Conservation (phyloP, 2,888 invertebrate genomes). For the Micropterix aruncella region DNA sequence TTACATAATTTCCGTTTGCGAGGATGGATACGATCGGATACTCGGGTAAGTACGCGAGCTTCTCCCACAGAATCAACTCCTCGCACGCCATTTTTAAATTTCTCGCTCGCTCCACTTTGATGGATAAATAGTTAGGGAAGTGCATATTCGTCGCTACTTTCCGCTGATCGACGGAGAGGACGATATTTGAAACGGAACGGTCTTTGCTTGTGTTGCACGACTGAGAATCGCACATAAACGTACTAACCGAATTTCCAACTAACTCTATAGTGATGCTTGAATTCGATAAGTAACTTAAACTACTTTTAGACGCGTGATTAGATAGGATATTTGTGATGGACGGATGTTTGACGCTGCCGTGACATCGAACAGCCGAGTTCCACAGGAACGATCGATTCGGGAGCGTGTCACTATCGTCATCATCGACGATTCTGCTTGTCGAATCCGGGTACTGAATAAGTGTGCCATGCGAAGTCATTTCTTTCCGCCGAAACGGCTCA, state of each 20-base stretch:
- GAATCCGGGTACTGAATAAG: conserved; percentile 20
- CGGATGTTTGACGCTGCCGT: neutral
- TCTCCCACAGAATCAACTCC: conserved; percentile 33
- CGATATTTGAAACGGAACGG: conserved; percentile 8
- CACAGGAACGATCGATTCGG: conserved; percentile 15
- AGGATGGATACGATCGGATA: conserved; percentile 26
- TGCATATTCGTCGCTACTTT: conserved; percentile 19
- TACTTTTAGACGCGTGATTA: neutral
- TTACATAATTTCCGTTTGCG: neutral
- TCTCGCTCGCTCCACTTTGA: conserved; percentile 17
- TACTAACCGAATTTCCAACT: neutral
- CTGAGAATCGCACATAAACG: neutral
- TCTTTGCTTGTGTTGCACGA: conserved; percentile 6
- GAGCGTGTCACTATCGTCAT: conserved; percentile 1
- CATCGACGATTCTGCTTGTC: conserved; percentile 9
- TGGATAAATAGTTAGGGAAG: conserved; percentile 23
- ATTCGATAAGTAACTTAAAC: neutral
- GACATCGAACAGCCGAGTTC: conserved; percentile 7
- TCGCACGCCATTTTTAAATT: conserved; percentile 23
- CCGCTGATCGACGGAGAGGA: conserved; percentile 6
- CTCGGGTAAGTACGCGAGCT: conserved; percentile 21
- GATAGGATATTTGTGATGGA: neutral
- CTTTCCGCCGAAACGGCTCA: conserved; percentile 18
- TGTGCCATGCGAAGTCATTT: conserved; percentile 23
- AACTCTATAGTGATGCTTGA: neutral